Evolutionary conservation across 1,140 invertebrate species (phyloP), one percentile per base, ranked within the genome.

Genomic region (Megalonaias nervosa): DNA sequence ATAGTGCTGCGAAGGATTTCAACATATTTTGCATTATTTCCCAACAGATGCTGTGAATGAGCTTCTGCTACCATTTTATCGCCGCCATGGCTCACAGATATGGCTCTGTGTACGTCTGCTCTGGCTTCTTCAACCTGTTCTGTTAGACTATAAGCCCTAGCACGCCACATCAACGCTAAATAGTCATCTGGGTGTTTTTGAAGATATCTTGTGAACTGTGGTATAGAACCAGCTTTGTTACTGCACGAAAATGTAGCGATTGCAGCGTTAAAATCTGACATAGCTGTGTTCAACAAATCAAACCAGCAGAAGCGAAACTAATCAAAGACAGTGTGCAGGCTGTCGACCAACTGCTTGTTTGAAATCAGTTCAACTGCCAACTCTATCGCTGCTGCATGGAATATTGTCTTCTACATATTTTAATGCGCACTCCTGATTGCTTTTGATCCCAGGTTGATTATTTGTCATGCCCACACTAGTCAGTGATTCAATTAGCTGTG

Each of bases 141-240:
- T 21, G 64, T n/a, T 9, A 72, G 61, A 15, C 16, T 17, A 26
- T 72, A 62, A 26, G 70, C 58, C 60, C 55, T 62, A 9, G 70
- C 13, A 16, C 70, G 23, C 70, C 70, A 72, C 59, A 72, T 72
- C 14, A 72, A 55, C n/a, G 70, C 59, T 15, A 62, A 48, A n/a
- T 62, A 72, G n/a, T 72, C 61, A n/a, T 48, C 4, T 2, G 70
- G 70, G 56, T 62, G 3, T 17, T 15, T 61, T 26, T 48, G 38
- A 1, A 72, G 31, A 62, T 62, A 19, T 13, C 56, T 15, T 31
- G 70, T 72, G 57, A 72, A 72, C 15, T 62, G 2, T 17, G 21
- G 59, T 3, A 64, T 56, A 19, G 70, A 31, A 12, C 70, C 70
- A 5, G 70, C 19, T 26, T 72, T 72, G n/a, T 72, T 72, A 62